phyloP scores from a whole-genome alignment of 2,888 invertebrate genomes.

The Dione vanillae region DNA sequence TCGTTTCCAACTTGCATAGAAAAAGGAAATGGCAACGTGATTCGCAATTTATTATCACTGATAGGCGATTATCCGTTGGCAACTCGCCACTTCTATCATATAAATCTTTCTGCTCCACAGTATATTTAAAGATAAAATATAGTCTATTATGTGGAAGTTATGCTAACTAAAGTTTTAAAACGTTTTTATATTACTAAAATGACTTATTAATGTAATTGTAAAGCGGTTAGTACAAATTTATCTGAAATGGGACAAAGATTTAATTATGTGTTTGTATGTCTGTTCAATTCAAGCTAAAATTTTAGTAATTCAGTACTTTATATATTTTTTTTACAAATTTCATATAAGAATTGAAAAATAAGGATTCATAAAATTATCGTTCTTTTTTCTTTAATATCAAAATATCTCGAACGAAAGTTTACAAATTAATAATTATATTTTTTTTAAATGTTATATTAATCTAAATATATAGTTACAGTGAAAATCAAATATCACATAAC shows the following conservation, averaged over 20 bases:
- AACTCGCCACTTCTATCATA: constrained; percentile 33
- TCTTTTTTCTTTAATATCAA: too few species aligned
- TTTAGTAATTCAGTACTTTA: too few species aligned
- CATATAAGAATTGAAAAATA: too few species aligned
- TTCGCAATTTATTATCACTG: constrained; percentile 31
- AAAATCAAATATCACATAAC: background rate
- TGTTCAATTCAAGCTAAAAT: too few species aligned
- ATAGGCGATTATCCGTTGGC: constrained; percentile 34
- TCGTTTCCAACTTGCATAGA: constrained; percentile 12
- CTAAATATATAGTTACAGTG: background rate
- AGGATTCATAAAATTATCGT: too few species aligned
- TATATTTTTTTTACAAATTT: too few species aligned
- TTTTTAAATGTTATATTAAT: too few species aligned
- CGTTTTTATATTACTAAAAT: background rate
- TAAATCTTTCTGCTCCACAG: constrained; percentile 27
- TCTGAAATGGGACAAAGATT: too few species aligned
- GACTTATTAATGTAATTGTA: background rate
- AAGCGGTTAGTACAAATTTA: too few species aligned
- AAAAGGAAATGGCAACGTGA: constrained; percentile 20
- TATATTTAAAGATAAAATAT: constrained; percentile 30
- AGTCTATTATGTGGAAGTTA: constrained; percentile 20
- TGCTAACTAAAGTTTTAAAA: constrained; percentile 6
- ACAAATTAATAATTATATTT: too few species aligned
- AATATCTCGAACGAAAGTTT: too few species aligned
- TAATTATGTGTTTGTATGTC: too few species aligned